Percentiles rank a stretch among this genome's conserved stretches.
These are phyloP conservation scores for Gambelia wislizenii DNA, from an alignment of 2,797 vertebrate species.

Conservation along the genomic window DNA sequence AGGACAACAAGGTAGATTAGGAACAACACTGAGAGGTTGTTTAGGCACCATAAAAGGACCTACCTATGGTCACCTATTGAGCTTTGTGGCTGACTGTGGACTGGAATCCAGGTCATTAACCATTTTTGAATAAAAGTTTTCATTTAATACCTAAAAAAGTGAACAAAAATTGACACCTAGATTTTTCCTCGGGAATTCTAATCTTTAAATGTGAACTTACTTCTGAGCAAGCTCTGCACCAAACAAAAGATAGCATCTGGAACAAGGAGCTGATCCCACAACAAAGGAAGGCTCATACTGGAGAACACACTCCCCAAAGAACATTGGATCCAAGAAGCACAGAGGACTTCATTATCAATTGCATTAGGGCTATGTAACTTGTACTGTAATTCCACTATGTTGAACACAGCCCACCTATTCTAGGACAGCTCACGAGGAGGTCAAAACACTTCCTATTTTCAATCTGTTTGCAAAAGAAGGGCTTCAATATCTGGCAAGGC, in stretches of 20 bases:
- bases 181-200: not conserved
- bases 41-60: not conserved
- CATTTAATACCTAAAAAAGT: too few relatives aligned
- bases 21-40: not conserved
- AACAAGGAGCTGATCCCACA: too few relatives aligned
- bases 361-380: too few relatives aligned
- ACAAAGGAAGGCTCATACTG: too few relatives aligned
- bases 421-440: not conserved
- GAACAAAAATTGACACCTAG: not conserved
- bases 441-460: not conserved
- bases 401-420: not conserved
- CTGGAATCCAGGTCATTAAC: not conserved
- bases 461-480: not conserved
- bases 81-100: not conserved
- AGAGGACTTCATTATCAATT: too few relatives aligned
- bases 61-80: not conserved
- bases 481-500: not conserved
- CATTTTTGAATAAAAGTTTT: not conserved
- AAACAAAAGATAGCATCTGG: too few relatives aligned
- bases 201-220: too few relatives aligned
- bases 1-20: not conserved
- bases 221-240: not conserved
- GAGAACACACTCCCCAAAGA: too few relatives aligned
- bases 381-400: not conserved
- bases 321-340: not conserved